These are phyloP conservation scores for Drosophila nebulosa DNA, from an alignment of 1,140 invertebrate species.

Conservation along the genomic window DNA sequence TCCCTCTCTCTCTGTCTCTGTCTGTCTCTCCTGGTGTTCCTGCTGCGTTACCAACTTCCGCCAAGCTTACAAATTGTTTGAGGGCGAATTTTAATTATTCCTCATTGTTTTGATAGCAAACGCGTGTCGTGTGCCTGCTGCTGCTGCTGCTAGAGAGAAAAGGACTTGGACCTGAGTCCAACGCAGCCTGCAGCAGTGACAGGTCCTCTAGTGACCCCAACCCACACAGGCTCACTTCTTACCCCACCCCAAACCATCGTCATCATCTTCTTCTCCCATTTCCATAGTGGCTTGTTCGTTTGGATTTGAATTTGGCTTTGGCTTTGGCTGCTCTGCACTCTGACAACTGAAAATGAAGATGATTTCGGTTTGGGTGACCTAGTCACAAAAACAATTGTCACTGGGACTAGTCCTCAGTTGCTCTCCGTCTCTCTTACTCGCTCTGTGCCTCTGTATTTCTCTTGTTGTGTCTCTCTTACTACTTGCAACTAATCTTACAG, in stretches of 20 bases:
- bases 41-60: constrained; percentile 42
- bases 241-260: background rate
- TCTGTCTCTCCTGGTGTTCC: constrained; percentile 6
- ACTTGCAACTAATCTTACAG: background rate
- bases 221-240: too few relatives aligned
- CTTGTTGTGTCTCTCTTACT: background rate
- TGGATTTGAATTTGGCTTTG: constrained; percentile 1
- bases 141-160: background rate
- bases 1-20: background rate
- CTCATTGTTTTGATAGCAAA: constrained; percentile 74
- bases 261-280: background rate
- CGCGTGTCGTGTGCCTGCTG: constrained; percentile 30
- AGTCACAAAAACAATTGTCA: constrained; percentile 12
- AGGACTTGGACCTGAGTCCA: constrained; percentile 6
- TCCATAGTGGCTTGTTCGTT: constrained; percentile 1
- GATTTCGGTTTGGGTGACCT: constrained; percentile 6
- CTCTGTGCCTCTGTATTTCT: background rate
- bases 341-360: constrained; percentile 9
- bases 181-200: constrained; percentile 1
- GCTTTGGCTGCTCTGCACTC: background rate
- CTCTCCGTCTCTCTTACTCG: background rate
- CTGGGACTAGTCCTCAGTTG: constrained; percentile 12
- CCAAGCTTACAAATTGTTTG: constrained; percentile 72
- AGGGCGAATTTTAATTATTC: constrained; percentile 78
- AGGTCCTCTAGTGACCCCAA: background rate